Base-by-base conservation (phyloP, 2,113 vertebrate genomes). In the Oophaga pumilio region DNA sequence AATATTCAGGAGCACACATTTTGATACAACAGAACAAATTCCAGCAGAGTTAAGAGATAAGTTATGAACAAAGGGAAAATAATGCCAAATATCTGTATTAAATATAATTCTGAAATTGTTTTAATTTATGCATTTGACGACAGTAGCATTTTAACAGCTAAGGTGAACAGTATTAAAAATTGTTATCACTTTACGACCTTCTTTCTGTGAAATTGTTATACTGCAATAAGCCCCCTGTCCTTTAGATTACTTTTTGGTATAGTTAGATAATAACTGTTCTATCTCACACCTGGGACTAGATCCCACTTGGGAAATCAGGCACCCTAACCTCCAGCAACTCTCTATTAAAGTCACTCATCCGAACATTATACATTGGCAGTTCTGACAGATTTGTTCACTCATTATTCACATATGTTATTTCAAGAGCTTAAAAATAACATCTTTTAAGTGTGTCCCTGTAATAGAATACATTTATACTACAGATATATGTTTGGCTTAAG, bases 281-380 rank as follows among this genome's bases (percentile, higher is more conserved):
- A 17, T 33, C 60, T 68, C 13, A 64, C 60, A 83, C 64, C 81
- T 83, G 60, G 64, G 60, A 83, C 81, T 66, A 62, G 64, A 66
- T 20, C 33, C 81, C 81, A 83, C 81, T 17, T 83, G 81, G 81
- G 81, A 83, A 64, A 83, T 83, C 26, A 52, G 60, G 49, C 81
- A 83, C 81, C 81, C 64, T 68, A 24, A 66, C 17, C 26, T 62
- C 28, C 33, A 28, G 60, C 60, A 66, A 62, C 60, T 52, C 64
- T 68, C 28, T 68, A 68, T 66, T 68, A 83, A 83, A 66, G 62
- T 83, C 49, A 52, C 43, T 83, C 81, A 68, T 83, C 60, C 64
- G 49, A 69, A 83, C n/a, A 20, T 24, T 52, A 22, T 49, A 53
- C 62, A 68, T 83, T 83, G 33, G 49, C 62, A 50, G 24, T 6